Evolutionary conservation across 1,140 invertebrate species (phyloP).

Genomic region (Achatina immaculata): DNA sequence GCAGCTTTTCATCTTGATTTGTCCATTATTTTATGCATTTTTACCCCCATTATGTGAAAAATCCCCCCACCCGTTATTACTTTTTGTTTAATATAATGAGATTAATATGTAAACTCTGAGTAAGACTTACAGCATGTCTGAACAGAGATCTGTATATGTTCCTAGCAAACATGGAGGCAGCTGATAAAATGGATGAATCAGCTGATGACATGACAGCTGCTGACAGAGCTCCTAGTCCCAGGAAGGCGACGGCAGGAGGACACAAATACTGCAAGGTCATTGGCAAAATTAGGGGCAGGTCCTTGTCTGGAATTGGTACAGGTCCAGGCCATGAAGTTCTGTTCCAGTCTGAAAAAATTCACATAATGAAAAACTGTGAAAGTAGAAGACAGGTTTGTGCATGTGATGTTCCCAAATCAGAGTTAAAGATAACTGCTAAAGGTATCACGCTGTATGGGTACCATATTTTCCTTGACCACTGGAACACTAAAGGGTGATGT

Average conservation of each 20-base stretch:
- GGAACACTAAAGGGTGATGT: too few species aligned
- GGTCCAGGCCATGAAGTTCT: conserved; percentile 82
- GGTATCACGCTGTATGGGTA: too few species aligned
- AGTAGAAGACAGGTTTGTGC: too few species aligned
- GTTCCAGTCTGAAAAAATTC: conserved; percentile 87
- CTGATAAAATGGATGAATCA: conserved; percentile 96
- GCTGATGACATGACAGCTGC: conserved; percentile 99
- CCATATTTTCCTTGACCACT: too few species aligned
- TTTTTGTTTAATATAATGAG: too few species aligned
- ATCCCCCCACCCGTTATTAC: too few species aligned
- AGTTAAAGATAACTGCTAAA: too few species aligned
- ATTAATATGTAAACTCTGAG: too few species aligned
- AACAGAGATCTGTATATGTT: conserved; percentile 98
- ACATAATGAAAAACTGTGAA: neutral
- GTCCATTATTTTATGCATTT: too few species aligned
- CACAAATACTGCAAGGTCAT: conserved; percentile 97
- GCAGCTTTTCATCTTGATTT: too few species aligned
- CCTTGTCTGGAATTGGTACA: conserved; percentile 79
- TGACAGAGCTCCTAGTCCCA: conserved; percentile 97
- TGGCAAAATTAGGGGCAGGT: conserved; percentile 94
- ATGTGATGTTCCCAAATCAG: too few species aligned
- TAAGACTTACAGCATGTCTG: conserved; percentile 85
- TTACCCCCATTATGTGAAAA: too few species aligned
- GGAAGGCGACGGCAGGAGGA: conserved; percentile 91
- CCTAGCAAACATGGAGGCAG: conserved; percentile 97